phyloP scores from a whole-genome alignment of 1,140 invertebrate genomes.

The Aphidius ervi region DNA sequence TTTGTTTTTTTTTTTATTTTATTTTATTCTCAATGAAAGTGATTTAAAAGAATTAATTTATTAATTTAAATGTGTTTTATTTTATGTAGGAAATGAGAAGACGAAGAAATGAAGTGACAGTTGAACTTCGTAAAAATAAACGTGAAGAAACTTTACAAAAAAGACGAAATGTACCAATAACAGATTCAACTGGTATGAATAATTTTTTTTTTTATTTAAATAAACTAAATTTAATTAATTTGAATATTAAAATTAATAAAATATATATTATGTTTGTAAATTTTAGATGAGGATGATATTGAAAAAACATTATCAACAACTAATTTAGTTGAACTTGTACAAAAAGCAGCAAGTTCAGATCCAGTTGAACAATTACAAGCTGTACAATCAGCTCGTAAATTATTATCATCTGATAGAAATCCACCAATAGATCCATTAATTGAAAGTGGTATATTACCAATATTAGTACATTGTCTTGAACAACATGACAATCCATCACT shows the following conservation, averaged over 20 bases:
- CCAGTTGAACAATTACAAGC: constrained; percentile 72
- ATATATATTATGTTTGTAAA: constrained; percentile 6
- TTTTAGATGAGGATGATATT: constrained; percentile 68
- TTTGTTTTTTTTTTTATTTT: no score
- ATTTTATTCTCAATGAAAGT: no score
- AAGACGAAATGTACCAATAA: constrained; percentile 85
- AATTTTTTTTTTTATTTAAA: constrained; percentile 6
- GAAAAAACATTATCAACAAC: constrained; percentile 64
- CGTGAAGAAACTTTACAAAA: constrained; percentile 94
- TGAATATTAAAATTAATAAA: constrained; percentile 3
- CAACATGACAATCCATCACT: constrained; percentile 78
- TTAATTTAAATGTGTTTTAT: not conserved
- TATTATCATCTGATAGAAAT: constrained; percentile 95
- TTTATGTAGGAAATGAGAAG: constrained; percentile 86
- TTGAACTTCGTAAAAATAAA: constrained; percentile 95
- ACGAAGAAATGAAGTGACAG: constrained; percentile 89
- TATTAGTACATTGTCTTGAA: constrained; percentile 86
- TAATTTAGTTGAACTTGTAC: constrained; percentile 66
- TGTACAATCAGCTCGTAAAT: constrained; percentile 85
- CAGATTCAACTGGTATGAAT: constrained; percentile 69
- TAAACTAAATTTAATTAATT: constrained; percentile 6
- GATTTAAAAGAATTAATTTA: no score
- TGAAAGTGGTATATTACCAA: constrained; percentile 86
- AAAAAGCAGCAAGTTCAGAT: constrained; percentile 67
- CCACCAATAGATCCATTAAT: constrained; percentile 98